A percentile compares a stretch with the other conserved stretches of the same genome.
These are phyloP conservation scores for Notodonta ziczac DNA, from an alignment of 2,888 invertebrate species.

Conservation along the genomic window DNA sequence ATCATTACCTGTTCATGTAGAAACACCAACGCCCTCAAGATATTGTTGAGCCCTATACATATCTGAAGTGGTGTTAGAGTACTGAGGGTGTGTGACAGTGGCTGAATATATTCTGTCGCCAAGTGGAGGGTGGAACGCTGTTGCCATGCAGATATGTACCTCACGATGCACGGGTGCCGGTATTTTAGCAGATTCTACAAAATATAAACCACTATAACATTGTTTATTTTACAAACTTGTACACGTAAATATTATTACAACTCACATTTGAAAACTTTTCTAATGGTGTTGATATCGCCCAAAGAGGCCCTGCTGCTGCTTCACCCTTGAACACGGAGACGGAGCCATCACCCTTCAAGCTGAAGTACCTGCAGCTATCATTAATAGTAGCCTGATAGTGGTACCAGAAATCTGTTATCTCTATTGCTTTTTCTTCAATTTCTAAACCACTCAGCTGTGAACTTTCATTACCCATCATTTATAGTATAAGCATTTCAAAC, in stretches of 20 bases:
- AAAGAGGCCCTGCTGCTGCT: slow-evolving; percentile 86
- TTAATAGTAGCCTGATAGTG: slow-evolving; percentile 87
- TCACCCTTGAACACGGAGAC: slow-evolving; percentile 92
- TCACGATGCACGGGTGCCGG: slow-evolving; percentile 94
- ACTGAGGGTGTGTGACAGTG: slow-evolving; percentile 87
- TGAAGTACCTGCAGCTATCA: slow-evolving; percentile 82
- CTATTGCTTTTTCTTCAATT: slow-evolving; percentile 90
- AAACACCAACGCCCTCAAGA: slow-evolving; percentile 92
- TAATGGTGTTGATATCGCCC: slow-evolving; percentile 87
- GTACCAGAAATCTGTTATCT: slow-evolving; percentile 92
- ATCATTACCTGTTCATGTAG: slow-evolving; percentile 89
- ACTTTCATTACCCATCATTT: slow-evolving; percentile 91
- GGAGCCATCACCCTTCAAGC: slow-evolving; percentile 82
- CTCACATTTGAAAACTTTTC: slow-evolving; percentile 91
- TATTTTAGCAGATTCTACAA: slow-evolving; percentile 93
- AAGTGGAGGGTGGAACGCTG: slow-evolving; percentile 90
- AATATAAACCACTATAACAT: slow-evolving; percentile 38
- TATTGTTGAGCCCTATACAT: slow-evolving; percentile 92
- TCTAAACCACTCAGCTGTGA: slow-evolving; percentile 89
- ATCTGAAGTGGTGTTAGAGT: slow-evolving; percentile 91
- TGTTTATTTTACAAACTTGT: slow-evolving; percentile 4
- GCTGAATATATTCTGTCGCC: slow-evolving; percentile 92
- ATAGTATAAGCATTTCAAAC: slow-evolving; percentile 12
- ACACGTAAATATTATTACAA: slow-evolving; percentile 14
- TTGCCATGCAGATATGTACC: slow-evolving; percentile 92